These are phyloP conservation scores for Phrixothrix hirtus DNA, from an alignment of 2,888 invertebrate genomes.

Conservation along the genomic window DNA sequence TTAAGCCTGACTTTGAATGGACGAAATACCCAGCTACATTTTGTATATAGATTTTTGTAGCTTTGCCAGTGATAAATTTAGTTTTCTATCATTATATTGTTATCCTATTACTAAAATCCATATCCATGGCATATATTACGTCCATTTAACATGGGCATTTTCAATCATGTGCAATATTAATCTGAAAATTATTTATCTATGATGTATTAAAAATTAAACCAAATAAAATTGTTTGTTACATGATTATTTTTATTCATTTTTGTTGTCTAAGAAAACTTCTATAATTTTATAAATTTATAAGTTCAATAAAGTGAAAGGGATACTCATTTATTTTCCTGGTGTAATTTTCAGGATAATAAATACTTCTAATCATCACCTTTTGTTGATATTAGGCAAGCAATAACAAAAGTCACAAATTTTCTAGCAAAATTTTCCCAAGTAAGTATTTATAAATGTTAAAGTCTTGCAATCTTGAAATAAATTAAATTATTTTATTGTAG, in stretches of 20 bases:
- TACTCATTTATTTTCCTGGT: no score
- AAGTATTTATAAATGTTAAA: no score
- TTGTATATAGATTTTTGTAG: conserved; percentile 54
- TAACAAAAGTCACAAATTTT: no score
- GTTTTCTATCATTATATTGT: conserved; percentile 30
- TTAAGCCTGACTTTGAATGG: conserved; percentile 51
- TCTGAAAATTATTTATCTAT: conserved; percentile 58
- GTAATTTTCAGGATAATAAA: no score
- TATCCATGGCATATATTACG: conserved; percentile 50
- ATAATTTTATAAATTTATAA: no score
- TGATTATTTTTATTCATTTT: conserved; percentile 15
- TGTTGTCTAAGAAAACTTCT: no score
- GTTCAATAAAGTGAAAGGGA: no score
- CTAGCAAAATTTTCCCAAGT: no score
- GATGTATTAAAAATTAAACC: conserved; percentile 58
- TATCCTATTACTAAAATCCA: conserved; percentile 39
- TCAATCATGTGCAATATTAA: conserved; percentile 58
- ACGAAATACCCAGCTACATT: conserved; percentile 53
- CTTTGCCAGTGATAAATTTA: conserved; percentile 47
- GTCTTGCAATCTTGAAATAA: no score
- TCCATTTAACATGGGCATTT: conserved; percentile 56
- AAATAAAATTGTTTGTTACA: conserved; percentile 59
- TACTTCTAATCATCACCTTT: no score
- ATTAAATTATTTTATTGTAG: no score
- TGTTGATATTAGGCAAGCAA: no score